Percentiles rank a stretch among this genome's conserved stretches.
These are phyloP conservation scores for Nymphalis io DNA, from an alignment of 1,140 invertebrate species.

Conservation along the genomic window DNA sequence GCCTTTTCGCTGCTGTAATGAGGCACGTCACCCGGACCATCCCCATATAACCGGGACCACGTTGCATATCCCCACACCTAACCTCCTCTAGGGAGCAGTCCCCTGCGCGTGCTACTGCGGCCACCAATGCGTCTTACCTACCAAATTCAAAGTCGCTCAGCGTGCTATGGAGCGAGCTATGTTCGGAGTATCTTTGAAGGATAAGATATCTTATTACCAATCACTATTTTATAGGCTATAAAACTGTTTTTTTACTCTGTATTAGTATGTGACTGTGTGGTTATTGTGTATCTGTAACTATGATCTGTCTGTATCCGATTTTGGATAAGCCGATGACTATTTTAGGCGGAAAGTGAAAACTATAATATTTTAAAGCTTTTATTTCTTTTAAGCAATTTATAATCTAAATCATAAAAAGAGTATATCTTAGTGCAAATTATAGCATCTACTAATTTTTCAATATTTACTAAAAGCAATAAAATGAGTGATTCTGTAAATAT, in stretches of 20 bases:
- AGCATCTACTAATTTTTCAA: not conserved
- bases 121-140: too few species aligned
- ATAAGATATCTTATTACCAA: too few species aligned
- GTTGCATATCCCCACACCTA: too few species aligned
- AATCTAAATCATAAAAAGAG: not conserved
- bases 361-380: conserved; percentile 1
- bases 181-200: too few species aligned
- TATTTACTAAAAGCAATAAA: conserved; percentile 16
- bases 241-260: conserved; percentile 1
- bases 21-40: too few species aligned
- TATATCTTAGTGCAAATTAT: not conserved
- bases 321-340: conserved; percentile 22
- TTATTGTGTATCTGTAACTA: conserved; percentile 14
- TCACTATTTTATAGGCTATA: too few species aligned
- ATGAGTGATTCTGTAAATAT: conserved; percentile 74
- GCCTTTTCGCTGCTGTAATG: too few species aligned
- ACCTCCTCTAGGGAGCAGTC: too few species aligned
- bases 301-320: not conserved
- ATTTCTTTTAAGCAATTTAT: not conserved
- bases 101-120: too few species aligned
- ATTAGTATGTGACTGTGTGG: not conserved
- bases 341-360: conserved; percentile 30
- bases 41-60: too few species aligned
- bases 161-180: too few species aligned
- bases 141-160: too few species aligned